Evolutionary conservation across 2,888 invertebrate species (phyloP), one percentile per base, ranked within the genome.

Genomic region (Amaurobius ferox): DNA sequence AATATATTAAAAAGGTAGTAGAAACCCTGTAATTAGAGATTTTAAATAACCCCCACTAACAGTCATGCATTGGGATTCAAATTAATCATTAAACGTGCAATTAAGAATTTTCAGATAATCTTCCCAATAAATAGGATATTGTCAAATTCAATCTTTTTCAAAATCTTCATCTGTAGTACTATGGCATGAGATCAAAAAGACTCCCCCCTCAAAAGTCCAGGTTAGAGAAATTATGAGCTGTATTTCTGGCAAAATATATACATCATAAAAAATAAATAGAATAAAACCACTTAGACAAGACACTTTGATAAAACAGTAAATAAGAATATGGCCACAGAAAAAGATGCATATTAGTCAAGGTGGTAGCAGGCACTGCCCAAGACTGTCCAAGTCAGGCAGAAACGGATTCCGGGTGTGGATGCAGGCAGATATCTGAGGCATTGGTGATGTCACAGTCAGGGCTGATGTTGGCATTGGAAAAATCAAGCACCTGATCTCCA

Each of bases 361-460:
- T 61, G 26, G 26, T 48, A 48, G 48, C 48, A 6, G n/a, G 0
- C 6, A 35, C 9, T 9, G 35, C 35, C 35, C 5, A 35, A 35
- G 35, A 35, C 6, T 7, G 35, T n/a, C 40, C 55, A 16, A 73
- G 74, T 86, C 86, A 86, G 64, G 86, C 86, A 23, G 79, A 55
- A 1, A 86, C 86, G 29, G 86, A 71, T 68, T 86, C 86, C 0
- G 32, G 79, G 19, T 55, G 86, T 19, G 74, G 35, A 1, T 71
- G 70, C 6, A 39, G 35, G 62, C 74, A 40, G 9, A 55, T 35
- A n/a, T 55, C 35, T 1, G n/a, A 35, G 6, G 26, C 35, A n/a
- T 13, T 39, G 1, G 16, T 35, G 44, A 35, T 30, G 35, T 79
- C 74, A 23, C 40, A 48, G 1, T 76, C 74, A 6, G 78, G 26